phyloP scores from a whole-genome alignment of 2,113 vertebrate genomes.

The Clupea harengus region DNA sequence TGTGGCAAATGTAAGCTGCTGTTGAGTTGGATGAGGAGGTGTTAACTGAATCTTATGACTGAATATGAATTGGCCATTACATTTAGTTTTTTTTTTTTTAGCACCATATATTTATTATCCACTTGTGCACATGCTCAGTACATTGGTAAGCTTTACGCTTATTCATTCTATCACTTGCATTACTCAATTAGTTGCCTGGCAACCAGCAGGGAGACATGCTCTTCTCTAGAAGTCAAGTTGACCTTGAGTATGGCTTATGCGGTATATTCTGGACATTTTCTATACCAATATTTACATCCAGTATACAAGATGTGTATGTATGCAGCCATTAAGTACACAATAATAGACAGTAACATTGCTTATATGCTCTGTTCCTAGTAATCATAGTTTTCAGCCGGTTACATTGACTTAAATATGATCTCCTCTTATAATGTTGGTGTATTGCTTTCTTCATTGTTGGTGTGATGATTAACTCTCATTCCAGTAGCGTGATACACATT shows the following conservation, averaged over 20 bases:
- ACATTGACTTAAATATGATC: no score
- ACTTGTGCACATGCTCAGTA: background rate
- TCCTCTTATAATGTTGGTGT: no score
- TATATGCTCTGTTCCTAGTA: background rate
- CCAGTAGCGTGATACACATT: background rate
- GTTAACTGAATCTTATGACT: background rate
- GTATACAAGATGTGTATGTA: background rate
- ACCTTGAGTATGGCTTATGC: constrained; percentile 11
- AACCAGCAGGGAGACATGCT: background rate
- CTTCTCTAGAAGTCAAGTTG: constrained; percentile 6
- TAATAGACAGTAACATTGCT: background rate
- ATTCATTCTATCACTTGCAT: background rate
- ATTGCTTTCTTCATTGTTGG: background rate
- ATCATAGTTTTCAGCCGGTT: no score
- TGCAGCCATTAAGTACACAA: background rate
- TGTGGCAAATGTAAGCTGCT: background rate
- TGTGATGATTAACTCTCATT: background rate
- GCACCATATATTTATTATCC: background rate
- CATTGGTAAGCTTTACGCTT: background rate
- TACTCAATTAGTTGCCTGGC: constrained; percentile 24
- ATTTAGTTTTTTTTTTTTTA: no score
- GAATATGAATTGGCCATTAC: background rate
- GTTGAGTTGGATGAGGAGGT: background rate
- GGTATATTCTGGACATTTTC: background rate
- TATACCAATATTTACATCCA: background rate